Conservation (phyloP, 2,113 vertebrate species). For the Gopherus flavomarginatus region DNA sequence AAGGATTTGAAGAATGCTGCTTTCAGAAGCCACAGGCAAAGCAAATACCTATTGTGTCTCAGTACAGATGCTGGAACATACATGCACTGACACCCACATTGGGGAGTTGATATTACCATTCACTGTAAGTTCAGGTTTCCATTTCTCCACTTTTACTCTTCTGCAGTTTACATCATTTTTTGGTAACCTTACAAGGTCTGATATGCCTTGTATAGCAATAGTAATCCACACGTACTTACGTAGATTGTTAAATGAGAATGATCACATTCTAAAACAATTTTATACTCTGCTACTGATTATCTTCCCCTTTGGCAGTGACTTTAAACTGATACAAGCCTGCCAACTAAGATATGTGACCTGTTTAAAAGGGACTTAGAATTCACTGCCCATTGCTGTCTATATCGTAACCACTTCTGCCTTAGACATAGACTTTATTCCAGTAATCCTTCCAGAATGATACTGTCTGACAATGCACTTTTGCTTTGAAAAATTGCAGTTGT, state of each 20-base stretch:
- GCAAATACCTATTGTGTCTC: background rate
- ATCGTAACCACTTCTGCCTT: conserved; percentile 14
- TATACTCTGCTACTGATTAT: background rate
- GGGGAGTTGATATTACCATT: background rate
- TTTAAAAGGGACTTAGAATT: conserved; percentile 47
- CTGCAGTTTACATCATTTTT: background rate
- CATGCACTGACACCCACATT: fast-evolving
- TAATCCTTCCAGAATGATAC: conserved; percentile 18
- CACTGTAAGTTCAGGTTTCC: fast-evolving
- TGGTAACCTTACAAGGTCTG: background rate
- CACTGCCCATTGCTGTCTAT: conserved; percentile 13
- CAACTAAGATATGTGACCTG: background rate
- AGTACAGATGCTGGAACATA: fast-evolving
- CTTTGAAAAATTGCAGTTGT: conserved; percentile 18
- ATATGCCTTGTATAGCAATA: background rate
- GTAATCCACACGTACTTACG: background rate
- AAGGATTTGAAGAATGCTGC: background rate
- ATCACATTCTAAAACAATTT: background rate
- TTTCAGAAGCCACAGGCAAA: background rate
- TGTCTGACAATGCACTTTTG: conserved; percentile 26
- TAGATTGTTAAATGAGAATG: background rate
- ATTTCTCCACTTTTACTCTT: background rate
- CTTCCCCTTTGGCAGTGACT: background rate
- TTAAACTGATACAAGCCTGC: background rate
- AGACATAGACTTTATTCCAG: conserved; percentile 18